Conservation (phyloP, 2,797 vertebrate species). For the Anguilla pacifica region DNA sequence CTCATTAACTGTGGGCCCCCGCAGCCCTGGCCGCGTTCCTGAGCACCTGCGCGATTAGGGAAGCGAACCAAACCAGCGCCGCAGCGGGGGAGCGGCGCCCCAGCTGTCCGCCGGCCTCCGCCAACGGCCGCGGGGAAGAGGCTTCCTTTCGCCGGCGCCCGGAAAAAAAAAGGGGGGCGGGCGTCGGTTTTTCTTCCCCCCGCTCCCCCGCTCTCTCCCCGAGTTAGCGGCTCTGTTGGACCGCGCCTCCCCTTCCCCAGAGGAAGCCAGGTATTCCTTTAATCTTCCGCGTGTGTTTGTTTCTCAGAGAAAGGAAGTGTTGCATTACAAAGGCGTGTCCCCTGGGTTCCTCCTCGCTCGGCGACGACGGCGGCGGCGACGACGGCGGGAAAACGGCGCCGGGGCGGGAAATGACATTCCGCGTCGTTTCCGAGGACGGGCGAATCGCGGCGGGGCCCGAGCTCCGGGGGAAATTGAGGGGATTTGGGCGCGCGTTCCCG, state of each 20-base stretch:
- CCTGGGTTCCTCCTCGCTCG: background rate
- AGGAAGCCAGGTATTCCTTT: background rate
- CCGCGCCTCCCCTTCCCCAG: background rate
- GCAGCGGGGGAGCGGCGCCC: conserved; percentile 4
- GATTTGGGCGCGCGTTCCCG: background rate
- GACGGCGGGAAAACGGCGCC: background rate
- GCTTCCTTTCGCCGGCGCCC: background rate
- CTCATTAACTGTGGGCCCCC: background rate
- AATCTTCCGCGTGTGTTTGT: background rate
- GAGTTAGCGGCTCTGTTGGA: background rate
- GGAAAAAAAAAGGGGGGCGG: background rate
- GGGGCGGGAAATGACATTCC: background rate
- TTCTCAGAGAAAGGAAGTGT: background rate
- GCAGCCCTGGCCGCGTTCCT: background rate
- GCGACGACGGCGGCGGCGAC: background rate
- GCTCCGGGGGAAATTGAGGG: conserved; percentile 5
- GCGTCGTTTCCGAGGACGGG: background rate
- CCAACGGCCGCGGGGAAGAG: background rate
- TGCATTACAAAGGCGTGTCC: background rate
- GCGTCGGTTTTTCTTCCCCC: background rate
- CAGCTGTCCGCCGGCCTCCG: background rate
- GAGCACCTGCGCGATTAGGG: conserved; percentile 13
- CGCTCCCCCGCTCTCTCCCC: background rate
- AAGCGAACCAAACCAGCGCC: conserved; percentile 14
- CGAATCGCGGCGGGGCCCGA: background rate